Conservation (phyloP, 2,113 vertebrate genomes). For the Paracanthobrama guichenoti region DNA sequence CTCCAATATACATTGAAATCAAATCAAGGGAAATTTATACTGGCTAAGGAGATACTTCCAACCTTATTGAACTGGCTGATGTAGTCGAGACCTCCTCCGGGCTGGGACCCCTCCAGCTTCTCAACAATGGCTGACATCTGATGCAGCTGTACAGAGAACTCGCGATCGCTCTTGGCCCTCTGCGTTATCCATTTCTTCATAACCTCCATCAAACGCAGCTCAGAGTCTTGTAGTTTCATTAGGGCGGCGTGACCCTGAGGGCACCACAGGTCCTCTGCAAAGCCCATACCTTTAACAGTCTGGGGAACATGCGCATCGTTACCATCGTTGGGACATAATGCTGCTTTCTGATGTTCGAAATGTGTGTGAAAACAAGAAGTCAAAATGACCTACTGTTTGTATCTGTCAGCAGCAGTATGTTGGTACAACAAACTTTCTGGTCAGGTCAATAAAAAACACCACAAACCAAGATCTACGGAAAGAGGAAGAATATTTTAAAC, state of each 20-base stretch:
- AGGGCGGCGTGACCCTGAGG: slow-evolving; percentile 83
- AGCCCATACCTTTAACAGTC: slow-evolving; percentile 77
- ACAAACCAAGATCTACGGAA: neutral
- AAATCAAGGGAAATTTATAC: neutral
- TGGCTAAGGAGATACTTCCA: neutral
- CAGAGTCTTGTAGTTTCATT: slow-evolving; percentile 86
- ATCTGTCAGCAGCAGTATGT: neutral
- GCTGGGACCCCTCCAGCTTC: slow-evolving; percentile 79
- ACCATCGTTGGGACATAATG: too few relatives aligned
- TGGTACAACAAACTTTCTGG: too few relatives aligned
- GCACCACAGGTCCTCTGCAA: slow-evolving; percentile 85
- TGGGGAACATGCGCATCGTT: neutral
- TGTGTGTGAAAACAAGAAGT: neutral
- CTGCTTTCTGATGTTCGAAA: too few relatives aligned
- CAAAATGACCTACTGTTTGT: neutral
- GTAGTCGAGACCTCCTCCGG: slow-evolving; percentile 63
- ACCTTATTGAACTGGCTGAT: slow-evolving; percentile 85
- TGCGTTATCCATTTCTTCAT: slow-evolving; percentile 97
- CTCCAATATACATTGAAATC: neutral
- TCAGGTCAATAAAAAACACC: neutral
- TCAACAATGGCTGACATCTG: slow-evolving; percentile 83
- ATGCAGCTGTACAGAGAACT: slow-evolving; percentile 88
- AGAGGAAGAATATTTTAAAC: neutral
- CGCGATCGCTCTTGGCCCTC: slow-evolving; percentile 88
- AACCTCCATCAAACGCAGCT: slow-evolving; percentile 91